Evolutionary conservation across 2,888 invertebrate genomes (phyloP).

Genomic region (Chouioia cunea): DNA sequence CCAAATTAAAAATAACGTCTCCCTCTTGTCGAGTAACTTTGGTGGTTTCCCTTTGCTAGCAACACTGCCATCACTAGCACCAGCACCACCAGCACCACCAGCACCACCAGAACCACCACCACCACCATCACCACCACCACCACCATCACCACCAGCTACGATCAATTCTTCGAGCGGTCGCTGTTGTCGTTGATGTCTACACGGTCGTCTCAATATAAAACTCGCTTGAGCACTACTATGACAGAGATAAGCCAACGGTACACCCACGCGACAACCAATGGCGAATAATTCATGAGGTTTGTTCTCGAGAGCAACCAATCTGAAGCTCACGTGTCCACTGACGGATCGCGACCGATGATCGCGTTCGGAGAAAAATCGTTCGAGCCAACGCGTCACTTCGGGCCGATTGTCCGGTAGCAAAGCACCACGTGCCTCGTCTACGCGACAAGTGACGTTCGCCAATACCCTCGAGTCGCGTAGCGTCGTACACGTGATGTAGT

Average conservation of each 20-base stretch:
- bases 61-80: no score
- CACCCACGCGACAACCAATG: conserved; percentile 81
- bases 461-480: conserved; percentile 83
- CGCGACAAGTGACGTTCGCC: conserved; percentile 84
- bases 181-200: conserved; percentile 71
- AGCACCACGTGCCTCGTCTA: conserved; percentile 80
- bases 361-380: conserved; percentile 73
- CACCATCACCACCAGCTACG: no score
- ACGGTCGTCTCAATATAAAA: conserved; percentile 72
- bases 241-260: conserved; percentile 85
- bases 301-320: conserved; percentile 76
- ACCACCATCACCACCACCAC: no score
- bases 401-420: conserved; percentile 75
- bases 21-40: conserved; percentile 73
- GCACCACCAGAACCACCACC: no score
- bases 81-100: no score
- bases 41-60: conserved; percentile 63
- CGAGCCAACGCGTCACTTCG: conserved; percentile 77
- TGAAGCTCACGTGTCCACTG: conserved; percentile 84
- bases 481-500: conserved; percentile 85
- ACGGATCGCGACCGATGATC: conserved; percentile 75
- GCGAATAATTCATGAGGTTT: conserved; percentile 73
- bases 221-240: conserved; percentile 79
- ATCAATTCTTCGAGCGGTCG: no score
- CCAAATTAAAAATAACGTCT: conserved; percentile 86